These are phyloP conservation scores for Electrona antarctica DNA, from an alignment of 2,113 vertebrate species.

Conservation along the genomic window DNA sequence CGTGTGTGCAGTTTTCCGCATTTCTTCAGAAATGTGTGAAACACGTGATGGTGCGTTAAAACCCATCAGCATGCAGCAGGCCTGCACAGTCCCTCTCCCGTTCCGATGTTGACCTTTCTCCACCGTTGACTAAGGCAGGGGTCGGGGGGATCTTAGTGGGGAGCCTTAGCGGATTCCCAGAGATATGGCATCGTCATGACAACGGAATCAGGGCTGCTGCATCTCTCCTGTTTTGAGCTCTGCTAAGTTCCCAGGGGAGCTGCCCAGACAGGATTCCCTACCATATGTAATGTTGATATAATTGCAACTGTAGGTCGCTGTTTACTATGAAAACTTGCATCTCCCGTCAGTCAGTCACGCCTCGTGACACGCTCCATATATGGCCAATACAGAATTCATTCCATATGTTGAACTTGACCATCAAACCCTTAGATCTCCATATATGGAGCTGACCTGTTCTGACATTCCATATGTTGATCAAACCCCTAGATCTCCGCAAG, in stretches of 20 bases:
- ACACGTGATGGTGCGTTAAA: constrained; percentile 7
- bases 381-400: too few species aligned
- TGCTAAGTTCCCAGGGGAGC: constrained; percentile 20
- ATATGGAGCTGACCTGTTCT: too few species aligned
- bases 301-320: too few species aligned
- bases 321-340: too few species aligned
- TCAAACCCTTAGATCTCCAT: too few species aligned
- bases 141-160: constrained; percentile 1
- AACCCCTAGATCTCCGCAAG: too few species aligned
- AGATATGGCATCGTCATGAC: constrained; percentile 53
- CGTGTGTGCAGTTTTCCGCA: not conserved
- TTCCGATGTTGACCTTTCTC: constrained; percentile 33
- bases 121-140: constrained; percentile 7
- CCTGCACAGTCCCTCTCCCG: constrained; percentile 29
- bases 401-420: too few species aligned
- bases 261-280: not conserved
- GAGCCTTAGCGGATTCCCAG: constrained; percentile 16
- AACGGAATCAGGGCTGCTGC: constrained; percentile 36
- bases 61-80: constrained; percentile 24
- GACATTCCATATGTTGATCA: too few species aligned
- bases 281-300: too few species aligned
- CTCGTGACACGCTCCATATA: too few species aligned
- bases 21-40: constrained; percentile 8
- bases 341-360: too few species aligned
- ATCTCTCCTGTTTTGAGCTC: not conserved